Evolutionary conservation across 2,888 invertebrate genomes (phyloP).

Genomic region (Tetramorium bicarinatum): DNA sequence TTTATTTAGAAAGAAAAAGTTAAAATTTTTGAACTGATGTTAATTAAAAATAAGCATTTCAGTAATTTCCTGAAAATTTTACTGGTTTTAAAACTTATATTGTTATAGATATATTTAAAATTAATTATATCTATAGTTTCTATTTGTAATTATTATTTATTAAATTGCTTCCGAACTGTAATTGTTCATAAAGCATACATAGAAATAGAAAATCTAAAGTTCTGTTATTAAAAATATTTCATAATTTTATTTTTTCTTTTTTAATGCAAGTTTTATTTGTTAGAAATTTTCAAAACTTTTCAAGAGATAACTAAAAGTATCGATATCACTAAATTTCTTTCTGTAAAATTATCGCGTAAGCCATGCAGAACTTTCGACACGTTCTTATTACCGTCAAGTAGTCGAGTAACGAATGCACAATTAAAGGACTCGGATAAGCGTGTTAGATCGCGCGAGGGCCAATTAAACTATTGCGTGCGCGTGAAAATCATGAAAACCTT

Average conservation of each 20-base stretch:
- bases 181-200: not conserved
- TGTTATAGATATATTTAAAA: not conserved
- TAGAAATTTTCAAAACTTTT: not conserved
- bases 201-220: not conserved
- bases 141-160: not conserved
- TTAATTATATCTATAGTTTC: not conserved
- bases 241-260: not conserved
- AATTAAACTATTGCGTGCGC: conserved; percentile 51
- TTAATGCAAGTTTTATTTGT: not conserved
- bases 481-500: conserved; percentile 50
- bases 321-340: not conserved
- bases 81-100: not conserved
- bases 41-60: not conserved
- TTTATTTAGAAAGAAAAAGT: conserved; percentile 17
- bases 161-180: not conserved
- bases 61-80: not conserved
- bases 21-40: not conserved
- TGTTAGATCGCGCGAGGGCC: conserved; percentile 36
- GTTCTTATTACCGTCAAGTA: conserved; percentile 30
- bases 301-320: not conserved
- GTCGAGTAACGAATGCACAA: not conserved
- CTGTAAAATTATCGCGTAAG: not conserved
- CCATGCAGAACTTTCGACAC: conserved; percentile 33
- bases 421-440: conserved; percentile 41
- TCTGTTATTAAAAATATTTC: not conserved